Percentiles rank a stretch among this genome's conserved stretches.
Evolutionary conservation across 2,888 invertebrate genomes (phyloP).

Genomic region (Xanthostigma xanthostigma): DNA sequence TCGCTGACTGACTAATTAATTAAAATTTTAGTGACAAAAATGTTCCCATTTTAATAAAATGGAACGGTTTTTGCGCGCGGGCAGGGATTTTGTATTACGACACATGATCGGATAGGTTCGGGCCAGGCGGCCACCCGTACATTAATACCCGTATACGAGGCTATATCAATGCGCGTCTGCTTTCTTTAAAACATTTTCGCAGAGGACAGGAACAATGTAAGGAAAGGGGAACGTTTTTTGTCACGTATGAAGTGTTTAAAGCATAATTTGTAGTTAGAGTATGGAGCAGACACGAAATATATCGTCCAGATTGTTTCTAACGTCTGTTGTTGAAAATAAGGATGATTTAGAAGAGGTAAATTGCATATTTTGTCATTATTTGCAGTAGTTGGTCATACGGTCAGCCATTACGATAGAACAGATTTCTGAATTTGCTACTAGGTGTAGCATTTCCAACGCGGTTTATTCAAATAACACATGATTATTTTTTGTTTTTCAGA

Average conservation of each 20-base stretch:
- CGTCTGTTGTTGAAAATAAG: conserved; percentile 72
- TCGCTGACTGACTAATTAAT: too few species aligned
- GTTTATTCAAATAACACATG: conserved; percentile 22
- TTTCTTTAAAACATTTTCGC: conserved; percentile 32
- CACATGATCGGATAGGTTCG: neutral
- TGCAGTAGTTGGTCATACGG: conserved; percentile 33
- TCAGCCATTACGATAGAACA: conserved; percentile 36
- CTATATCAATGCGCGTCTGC: conserved; percentile 30
- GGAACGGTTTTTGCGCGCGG: too few species aligned
- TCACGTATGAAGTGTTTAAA: conserved; percentile 40
- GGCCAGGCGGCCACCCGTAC: conserved; percentile 7
- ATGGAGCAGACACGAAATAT: conserved; percentile 43
- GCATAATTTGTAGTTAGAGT: conserved; percentile 32
- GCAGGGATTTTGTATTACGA: neutral
- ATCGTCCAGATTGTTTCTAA: conserved; percentile 64
- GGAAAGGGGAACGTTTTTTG: conserved; percentile 37
- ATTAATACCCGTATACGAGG: conserved; percentile 20
- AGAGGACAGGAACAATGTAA: conserved; percentile 43
- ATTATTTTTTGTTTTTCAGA: conserved; percentile 43
- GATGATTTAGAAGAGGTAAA: conserved; percentile 84
- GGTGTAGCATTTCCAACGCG: conserved; percentile 21
- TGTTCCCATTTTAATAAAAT: too few species aligned
- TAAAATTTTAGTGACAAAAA: too few species aligned
- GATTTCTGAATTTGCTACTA: conserved; percentile 25
- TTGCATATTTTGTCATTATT: conserved; percentile 30